Evolutionary conservation across 2,113 vertebrate species (phyloP).

Genomic region (Lophius piscatorius): DNA sequence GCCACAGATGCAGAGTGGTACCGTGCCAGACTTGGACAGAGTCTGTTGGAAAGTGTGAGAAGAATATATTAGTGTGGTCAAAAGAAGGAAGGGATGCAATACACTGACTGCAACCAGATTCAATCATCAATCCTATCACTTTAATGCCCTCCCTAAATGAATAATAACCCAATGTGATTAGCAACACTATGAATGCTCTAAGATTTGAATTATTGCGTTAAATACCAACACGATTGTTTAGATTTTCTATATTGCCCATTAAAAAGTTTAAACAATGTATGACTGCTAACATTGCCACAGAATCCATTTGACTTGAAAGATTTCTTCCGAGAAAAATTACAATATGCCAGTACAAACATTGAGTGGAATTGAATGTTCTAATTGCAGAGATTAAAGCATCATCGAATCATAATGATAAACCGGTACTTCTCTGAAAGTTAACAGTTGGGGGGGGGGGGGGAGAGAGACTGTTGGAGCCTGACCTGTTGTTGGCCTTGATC

Average conservation of each 20-base stretch:
- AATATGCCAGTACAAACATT: not conserved
- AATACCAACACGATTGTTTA: too few species aligned
- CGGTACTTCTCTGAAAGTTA: constrained; percentile 10
- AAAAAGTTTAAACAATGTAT: too few species aligned
- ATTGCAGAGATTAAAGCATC: constrained; percentile 1
- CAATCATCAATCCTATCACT: not conserved
- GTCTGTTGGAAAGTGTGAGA: constrained; percentile 79
- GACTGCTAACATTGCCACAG: too few species aligned
- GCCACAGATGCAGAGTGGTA: constrained; percentile 69
- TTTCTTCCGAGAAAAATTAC: not conserved
- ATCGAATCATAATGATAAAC: constrained; percentile 1
- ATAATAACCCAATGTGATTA: not conserved
- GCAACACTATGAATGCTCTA: too few species aligned
- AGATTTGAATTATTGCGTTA: too few species aligned
- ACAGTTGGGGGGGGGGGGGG: too few species aligned
- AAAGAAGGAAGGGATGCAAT: constrained; percentile 15
- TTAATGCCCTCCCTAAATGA: not conserved
- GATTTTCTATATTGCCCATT: too few species aligned
- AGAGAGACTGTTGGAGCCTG: constrained; percentile 30
- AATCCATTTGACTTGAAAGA: not conserved
- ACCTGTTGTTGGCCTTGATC: constrained; percentile 97
- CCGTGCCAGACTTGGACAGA: constrained; percentile 79
- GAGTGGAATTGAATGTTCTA: not conserved
- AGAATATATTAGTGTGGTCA: constrained; percentile 53
- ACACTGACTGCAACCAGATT: not conserved